Base-by-base conservation (phyloP, 1,140 invertebrate species). In the Drosophila bipectinata region DNA sequence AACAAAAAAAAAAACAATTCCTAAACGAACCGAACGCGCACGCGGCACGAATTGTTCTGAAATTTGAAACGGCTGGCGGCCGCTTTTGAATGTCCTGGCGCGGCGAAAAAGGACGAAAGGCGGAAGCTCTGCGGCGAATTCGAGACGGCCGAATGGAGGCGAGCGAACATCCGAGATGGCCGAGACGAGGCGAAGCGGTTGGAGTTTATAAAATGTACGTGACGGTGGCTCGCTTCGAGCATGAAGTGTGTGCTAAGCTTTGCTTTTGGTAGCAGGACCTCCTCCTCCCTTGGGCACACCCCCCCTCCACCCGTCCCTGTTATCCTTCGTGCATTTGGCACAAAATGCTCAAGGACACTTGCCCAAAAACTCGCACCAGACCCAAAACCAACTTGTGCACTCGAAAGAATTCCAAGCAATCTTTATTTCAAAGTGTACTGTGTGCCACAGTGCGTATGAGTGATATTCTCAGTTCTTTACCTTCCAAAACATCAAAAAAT, bases 211-310 rank as follows among this genome's bases (percentile, higher is more conserved):
- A 83, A 83, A 72, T 77, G 77, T 79, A 85, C 80, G 78, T 87
- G 81, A 81, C 82, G 73, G 80, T 76, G 79, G 80, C 81, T 74
- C 82, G 81, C 83, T 78, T 74, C 56, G 61, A 68, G 83, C 78
- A 75, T 82, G 69, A 85, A 85, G 82, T 85, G 79, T 87, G 82
- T 85, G 81, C 79, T 87, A 85, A 85, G 81, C 82, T 87, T 74
- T 77, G 76, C 63, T 76, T 53, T 63, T 54, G 52, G 49, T 62
- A 48, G 34, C 18, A 18, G 15, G 15, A 15, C 15, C 15, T 15
- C 15, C 15, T 1, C 21, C 21, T 3, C 21, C 21, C n/a, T n/a
- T n/a, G n/a, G n/a, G n/a, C n/a, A n/a, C n/a, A n/a, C n/a, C n/a
- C n/a, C 15, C 15, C 21, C 21, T 3, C 21, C 21, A 21, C 21